Base-by-base conservation (phyloP, 2,797 vertebrate genomes). In the Onychomys arenicola region DNA sequence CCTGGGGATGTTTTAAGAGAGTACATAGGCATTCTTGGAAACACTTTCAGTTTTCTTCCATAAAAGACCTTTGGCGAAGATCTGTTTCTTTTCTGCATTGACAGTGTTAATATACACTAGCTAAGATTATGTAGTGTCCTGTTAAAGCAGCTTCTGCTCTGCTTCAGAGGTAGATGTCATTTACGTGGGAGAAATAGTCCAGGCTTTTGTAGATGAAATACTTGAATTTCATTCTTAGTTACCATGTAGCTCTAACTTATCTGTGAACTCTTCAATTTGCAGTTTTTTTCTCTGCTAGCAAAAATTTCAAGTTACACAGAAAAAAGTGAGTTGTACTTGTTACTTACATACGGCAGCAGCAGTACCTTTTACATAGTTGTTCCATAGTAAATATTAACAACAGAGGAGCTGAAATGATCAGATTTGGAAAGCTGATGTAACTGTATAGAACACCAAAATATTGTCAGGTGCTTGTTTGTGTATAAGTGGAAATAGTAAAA, bases 81-180 rank as follows among this genome's bases (percentile, higher is more conserved):
- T 95, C 82, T 90, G 59, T 81, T 97, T 96, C 57, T 84, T 27
- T 93, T 97, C 63, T 40, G 40, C 40, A 52, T 21, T 84, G 59
- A 81, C 87, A 93, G 40, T 89, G 73, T 95, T 96, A 87, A 81
- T 94, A 95, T 49, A 67, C 65, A 93, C n/a, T n/a, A 25, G 75
- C 91, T 65, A 52, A 88, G 82, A 49, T 91, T 92, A 81, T 93
- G 52, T 92, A 94, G 46, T 59, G 57, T 84, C 40, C 17, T 46
- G 40, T 88, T 91, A 65, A 57, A 65, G 37, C 17, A 89, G 40
- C 65, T 96, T 93, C 90, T 87, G 63, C 27, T 40, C 7, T 86
- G 17, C 71, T 93, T 90, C 65, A 94, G 59, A 85, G 37, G 55
- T 94, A 89, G 46, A 91, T 95, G 55, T 88, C 89, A 19, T 59